Base-by-base conservation (phyloP, 2,888 invertebrate species). In the Leptinotarsa haldemani region DNA sequence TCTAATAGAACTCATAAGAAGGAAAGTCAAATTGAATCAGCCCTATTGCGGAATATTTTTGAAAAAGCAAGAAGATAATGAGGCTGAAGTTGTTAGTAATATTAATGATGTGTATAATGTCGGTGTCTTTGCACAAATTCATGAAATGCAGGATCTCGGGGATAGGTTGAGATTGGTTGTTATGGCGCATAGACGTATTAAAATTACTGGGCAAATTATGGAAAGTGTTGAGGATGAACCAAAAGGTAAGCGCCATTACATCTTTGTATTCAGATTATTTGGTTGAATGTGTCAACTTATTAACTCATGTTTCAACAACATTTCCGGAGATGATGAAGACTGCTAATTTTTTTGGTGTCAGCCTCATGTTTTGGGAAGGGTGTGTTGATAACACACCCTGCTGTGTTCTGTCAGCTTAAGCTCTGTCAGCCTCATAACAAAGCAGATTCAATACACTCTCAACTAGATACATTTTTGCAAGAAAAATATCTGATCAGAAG, bases 41-140 rank as follows among this genome's bases (percentile, higher is more conserved):
- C 99, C 99, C 0, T 99, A 99, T 84, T 94, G 97, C 66, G 99
- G 99, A 4, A 94, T 99, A 67, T 99, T 99, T 85, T 89, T 99
- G 81, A 97, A 98, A 84, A 96, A 94, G 85, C 93, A 94, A 83
- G 95, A 96, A 84, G 96, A 95, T 79, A 95, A 95, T 84, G 95
- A 97, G 79, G 90, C 93, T 0, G 98, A 98, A 85, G 90, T 97
- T 20, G 95, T 99, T 0, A 90, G 93, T 15, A 94, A 90, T 70
- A 84, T 98, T 40, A 92, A 94, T 75, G 98, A 99, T 78, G 90
- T 99, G 53, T 95, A 98, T 85, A 89, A 91, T 69, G 91, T 98
- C 40, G 99, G 99, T 12, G 96, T 98, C 2, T 99, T 99, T 88
- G 99, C 97, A 12, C 98, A 99, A 89, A 98, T 99, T 79, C 96